A percentile compares a stretch with the other conserved stretches of the same genome.
These are phyloP conservation scores for Tympanoctomys barrerae DNA, from an alignment of 2,797 vertebrate genomes.

Conservation along the genomic window DNA sequence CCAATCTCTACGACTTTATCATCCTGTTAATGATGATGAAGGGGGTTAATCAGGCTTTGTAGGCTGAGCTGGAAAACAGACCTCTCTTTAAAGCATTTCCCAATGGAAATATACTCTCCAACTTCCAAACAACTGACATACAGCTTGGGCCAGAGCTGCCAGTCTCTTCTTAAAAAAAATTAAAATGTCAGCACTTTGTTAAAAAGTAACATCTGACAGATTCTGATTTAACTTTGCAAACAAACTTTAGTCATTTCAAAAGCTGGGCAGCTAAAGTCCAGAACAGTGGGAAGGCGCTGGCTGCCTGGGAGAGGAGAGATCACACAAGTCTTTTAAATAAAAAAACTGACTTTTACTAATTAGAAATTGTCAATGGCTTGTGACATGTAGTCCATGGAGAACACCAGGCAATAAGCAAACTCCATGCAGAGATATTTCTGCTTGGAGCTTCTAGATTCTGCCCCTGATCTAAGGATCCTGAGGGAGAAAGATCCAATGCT, in stretches of 20 bases:
- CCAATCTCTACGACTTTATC: neutral
- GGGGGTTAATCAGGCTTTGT: neutral
- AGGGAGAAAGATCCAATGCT: neutral
- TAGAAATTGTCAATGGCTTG: neutral
- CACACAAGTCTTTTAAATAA: conserved; percentile 20
- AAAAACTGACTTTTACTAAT: conserved; percentile 7
- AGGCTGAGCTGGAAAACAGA: neutral
- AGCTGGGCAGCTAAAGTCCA: neutral
- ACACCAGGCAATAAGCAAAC: neutral
- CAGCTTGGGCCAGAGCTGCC: neutral
- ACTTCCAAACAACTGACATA: neutral
- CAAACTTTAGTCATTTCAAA: neutral
- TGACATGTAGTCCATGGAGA: neutral
- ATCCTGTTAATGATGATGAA: neutral
- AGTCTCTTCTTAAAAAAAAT: neutral
- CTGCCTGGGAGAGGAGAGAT: neutral
- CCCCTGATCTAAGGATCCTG: neutral
- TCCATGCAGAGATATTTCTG: neutral
- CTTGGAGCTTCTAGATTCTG: neutral
- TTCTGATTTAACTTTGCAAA: conserved; percentile 46
- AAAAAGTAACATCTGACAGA: neutral
- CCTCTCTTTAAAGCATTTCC: neutral
- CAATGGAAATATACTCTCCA: neutral
- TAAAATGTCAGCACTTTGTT: neutral
- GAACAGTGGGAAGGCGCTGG: neutral